A percentile compares a stretch with the other conserved stretches of the same genome.
Evolutionary conservation across 2,113 vertebrate genomes (phyloP).

Genomic region (Ploceus nigricollis): DNA sequence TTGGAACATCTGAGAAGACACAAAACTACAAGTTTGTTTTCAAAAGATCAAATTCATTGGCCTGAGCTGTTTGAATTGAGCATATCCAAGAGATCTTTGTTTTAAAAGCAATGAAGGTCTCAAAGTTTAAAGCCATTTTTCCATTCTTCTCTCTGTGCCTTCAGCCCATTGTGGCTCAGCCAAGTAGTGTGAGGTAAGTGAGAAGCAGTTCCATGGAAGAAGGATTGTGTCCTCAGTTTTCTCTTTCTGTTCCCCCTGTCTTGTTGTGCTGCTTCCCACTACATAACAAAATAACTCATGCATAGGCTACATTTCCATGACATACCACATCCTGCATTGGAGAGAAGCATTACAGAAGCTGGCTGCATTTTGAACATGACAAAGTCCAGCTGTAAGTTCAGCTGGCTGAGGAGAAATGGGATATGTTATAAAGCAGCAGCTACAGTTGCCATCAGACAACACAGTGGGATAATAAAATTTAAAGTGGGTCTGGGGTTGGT

Average conservation of each 20-base stretch:
- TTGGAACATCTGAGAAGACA: background rate
- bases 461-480: background rate
- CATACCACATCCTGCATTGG: background rate
- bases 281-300: background rate
- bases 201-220: background rate
- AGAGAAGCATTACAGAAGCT: background rate
- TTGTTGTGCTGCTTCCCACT: background rate
- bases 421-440: background rate
- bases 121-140: background rate
- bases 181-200: background rate
- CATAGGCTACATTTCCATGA: background rate
- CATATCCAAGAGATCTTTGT: background rate
- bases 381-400: background rate
- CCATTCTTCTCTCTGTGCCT: background rate
- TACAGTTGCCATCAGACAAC: background rate
- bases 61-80: background rate
- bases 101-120: background rate
- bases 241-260: background rate
- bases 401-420: background rate
- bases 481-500: background rate
- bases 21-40: background rate
- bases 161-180: background rate
- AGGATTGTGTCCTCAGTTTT: background rate
- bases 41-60: background rate
- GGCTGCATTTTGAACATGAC: background rate